Evolutionary conservation across 2,113 vertebrate species (phyloP), one percentile per base, ranked within the genome.

Genomic region (Heterochromis multidens): DNA sequence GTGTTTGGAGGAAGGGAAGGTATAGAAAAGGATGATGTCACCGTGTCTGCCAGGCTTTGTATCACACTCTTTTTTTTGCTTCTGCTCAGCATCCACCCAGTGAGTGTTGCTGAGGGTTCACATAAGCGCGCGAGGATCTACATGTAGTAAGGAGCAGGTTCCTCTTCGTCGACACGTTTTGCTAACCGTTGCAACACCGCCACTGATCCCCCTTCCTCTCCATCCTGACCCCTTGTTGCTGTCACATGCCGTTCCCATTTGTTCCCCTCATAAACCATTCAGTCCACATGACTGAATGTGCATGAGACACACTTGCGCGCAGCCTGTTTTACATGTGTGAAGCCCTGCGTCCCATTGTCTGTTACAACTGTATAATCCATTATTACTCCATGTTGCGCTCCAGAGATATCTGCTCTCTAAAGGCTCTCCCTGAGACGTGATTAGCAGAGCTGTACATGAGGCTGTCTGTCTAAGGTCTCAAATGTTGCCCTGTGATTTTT

Each of bases 21-120:
- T 92, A 93, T 84, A 82, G 90, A 90, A 88, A 88, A 70, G 87
- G 93, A 94, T 95, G 94, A 95, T 95, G 94, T 95, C 94, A 95
- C 92, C 89, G 6, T 89, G 90, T 94, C 93, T 93, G 93, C 93
- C 84, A 84, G 92, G 91, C 92, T 92, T 88, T 93, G 89, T 92
- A 43, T 87, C 37, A 23, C 70, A 6, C 43, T 49, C 33, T 76
- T 78, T 65, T 62, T 76, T 77, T 23, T 37, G 87, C 90, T 86
- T 23, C 11, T n/a, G 31, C 83, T 79, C 84, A 52, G 74, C 88
- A 81, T 76, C 85, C 88, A 65, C 82, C 86, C 87, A 81, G 79
- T 2, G 58, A 27, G 81, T 8, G 65, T 10, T 23, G 58, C 54
- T 4, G n/a, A 52, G 29, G 46, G 37, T 80, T 79, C 81, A 63